phyloP scores from a whole-genome alignment of 2,888 invertebrate genomes.

The Muschampia plurimacula region DNA sequence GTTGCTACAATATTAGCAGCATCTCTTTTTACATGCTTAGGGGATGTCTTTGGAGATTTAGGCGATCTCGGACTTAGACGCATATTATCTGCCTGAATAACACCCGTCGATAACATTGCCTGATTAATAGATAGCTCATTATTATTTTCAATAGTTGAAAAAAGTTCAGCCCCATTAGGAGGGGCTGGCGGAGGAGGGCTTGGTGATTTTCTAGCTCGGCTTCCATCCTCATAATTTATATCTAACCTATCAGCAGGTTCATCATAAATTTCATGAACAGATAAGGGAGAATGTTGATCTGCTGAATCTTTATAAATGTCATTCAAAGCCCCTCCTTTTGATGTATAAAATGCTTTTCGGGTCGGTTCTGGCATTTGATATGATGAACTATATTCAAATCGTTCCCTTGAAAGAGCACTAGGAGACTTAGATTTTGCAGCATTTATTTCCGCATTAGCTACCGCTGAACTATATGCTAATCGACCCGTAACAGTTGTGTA shows the following conservation, averaged over 20 bases:
- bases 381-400: constrained; percentile 85
- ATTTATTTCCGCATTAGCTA: constrained; percentile 87
- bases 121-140: constrained; percentile 60
- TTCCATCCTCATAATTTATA: constrained; percentile 80
- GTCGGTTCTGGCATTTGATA: constrained; percentile 76
- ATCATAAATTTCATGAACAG: constrained; percentile 88
- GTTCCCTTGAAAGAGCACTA: constrained; percentile 83
- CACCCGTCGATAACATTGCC: constrained; percentile 67
- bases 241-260: constrained; percentile 78
- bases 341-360: constrained; percentile 71
- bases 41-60: constrained; percentile 90
- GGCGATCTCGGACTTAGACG: constrained; percentile 89
- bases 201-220: constrained; percentile 82
- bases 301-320: constrained; percentile 83
- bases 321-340: constrained; percentile 75
- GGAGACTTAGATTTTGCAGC: constrained; percentile 83
- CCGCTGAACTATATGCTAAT: constrained; percentile 88
- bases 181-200: constrained; percentile 95
- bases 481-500: constrained; percentile 88
- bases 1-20: constrained; percentile 88
- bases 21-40: constrained; percentile 88
- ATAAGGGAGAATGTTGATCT: constrained; percentile 87
- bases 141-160: constrained; percentile 76
- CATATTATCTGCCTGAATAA: constrained; percentile 74
- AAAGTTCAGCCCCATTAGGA: constrained; percentile 85